Percentiles rank a stretch among this genome's conserved stretches.
Evolutionary conservation across 30 jellyfish, hydroid and myxozoan species (phyloP).

Genomic region (Turritopsis rubra): DNA sequence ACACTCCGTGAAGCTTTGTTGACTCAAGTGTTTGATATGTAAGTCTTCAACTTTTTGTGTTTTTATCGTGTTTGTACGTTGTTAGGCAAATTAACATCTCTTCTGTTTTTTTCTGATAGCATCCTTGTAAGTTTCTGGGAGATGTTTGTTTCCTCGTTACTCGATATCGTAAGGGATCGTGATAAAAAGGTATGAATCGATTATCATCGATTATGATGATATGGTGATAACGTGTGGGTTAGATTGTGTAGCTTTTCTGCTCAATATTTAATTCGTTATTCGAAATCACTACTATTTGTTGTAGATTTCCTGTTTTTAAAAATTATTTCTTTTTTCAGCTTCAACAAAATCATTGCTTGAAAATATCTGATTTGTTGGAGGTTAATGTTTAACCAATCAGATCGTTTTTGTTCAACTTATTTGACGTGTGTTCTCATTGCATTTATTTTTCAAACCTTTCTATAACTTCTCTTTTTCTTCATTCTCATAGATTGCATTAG

Average conservation of each 20-base stretch:
- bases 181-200: background rate
- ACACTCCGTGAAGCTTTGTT: conserved; percentile 52
- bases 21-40: conserved; percentile 69
- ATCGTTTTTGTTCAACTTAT: background rate
- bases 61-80: background rate
- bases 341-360: background rate
- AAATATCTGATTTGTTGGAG: background rate
- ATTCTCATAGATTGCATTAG: conserved; percentile 41
- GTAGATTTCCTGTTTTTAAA: no score
- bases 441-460: background rate
- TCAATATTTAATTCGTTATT: background rate
- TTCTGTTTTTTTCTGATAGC: no score
- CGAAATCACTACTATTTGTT: no score
- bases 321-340: background rate
- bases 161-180: background rate
- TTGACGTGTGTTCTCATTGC: background rate
- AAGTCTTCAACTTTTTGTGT: background rate
- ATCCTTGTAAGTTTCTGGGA: conserved; percentile 15
- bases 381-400: background rate
- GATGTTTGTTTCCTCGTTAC: conserved; percentile 17
- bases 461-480: no score
- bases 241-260: no score
- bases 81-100: no score
- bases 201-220: background rate
- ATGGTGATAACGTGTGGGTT: no score